Base-by-base conservation (phyloP, 2,797 vertebrate genomes). In the Graptemys geographica region DNA sequence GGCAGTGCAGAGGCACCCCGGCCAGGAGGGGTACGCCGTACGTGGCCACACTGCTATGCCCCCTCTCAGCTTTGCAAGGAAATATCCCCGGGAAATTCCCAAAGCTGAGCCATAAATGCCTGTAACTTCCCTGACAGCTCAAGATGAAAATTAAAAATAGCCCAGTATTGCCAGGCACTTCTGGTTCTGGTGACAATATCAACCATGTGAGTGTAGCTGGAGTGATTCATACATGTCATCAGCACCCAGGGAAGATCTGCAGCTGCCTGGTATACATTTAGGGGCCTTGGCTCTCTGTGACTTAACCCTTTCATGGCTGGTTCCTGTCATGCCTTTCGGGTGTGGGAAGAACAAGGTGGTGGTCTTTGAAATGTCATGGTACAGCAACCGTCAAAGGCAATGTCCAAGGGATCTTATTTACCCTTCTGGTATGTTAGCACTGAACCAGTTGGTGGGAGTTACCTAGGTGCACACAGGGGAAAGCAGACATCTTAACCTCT, bases 71-170 rank as follows among this genome's bases (percentile, higher is more conserved):
- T 10, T 21, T 69, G 13, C 65, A 12, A 74, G 91, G 62, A 86
- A 27, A 19, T 12, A 33, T n/a, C 33, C 9, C 0, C 7, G 52
- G 2, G 33, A 94, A 83, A 93, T 79, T 62, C 83, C 82, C 25
- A 23, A 28, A 4, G 7, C 9, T 19, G 69, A 90, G 53, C 25
- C 79, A 74, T 31, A 78, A 96, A 83, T 7, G 44, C 25, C 78
- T 85, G n/a, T 72, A 87, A 83, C 0, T 1, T 90, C 72, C 87
- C 53, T 78, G 13, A 4, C 86, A 72, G 41, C 74, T 88, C 86
- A 94, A 88, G 84, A 93, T 90, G 78, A 93, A 93, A 85, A 80
- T 88, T 86, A 90, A 88, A 95, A 96, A 88, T 82, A 94, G 88
- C 56, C 47, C 6, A 95, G 44, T 89, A 81, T 37, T n/a, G 78